These are phyloP conservation scores for Myiotriccus ornatus DNA, from an alignment of 2,797 vertebrate species.

Conservation along the genomic window DNA sequence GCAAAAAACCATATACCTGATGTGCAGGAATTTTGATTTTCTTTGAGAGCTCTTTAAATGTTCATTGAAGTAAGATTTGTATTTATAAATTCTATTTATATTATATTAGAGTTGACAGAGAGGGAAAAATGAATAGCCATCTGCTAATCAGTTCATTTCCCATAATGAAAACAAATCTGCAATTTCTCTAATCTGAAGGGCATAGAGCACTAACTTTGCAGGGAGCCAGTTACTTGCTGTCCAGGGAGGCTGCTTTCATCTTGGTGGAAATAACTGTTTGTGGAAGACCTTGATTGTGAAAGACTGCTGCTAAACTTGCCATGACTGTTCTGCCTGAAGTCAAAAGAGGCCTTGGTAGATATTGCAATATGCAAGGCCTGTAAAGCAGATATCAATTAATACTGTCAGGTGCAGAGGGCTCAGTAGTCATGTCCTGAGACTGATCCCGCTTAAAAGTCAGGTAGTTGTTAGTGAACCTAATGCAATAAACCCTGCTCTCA, in stretches of 20 bases:
- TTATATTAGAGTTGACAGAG: constrained; percentile 39
- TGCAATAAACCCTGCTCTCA: background rate
- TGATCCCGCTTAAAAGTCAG: background rate
- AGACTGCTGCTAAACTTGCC: background rate
- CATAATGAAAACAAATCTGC: constrained; percentile 59
- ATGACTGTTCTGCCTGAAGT: background rate
- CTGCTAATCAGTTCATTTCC: constrained; percentile 64
- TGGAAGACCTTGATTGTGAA: background rate
- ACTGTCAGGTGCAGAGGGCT: background rate
- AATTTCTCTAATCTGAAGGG: constrained; percentile 11
- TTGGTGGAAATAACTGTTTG: background rate
- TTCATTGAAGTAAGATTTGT: constrained; percentile 54
- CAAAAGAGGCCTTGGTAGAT: background rate
- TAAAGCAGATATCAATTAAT: background rate
- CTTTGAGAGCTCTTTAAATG: background rate
- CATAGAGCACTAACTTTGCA: background rate
- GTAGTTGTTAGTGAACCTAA: background rate
- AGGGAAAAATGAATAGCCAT: constrained; percentile 38
- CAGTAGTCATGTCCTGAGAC: background rate
- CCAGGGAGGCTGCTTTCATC: background rate
- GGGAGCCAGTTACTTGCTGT: background rate
- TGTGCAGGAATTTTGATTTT: background rate
- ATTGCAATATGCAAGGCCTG: background rate
- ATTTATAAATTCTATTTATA: constrained; percentile 57
- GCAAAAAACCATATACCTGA: background rate